A percentile compares a stretch with the other conserved stretches of the same genome.
These are phyloP conservation scores for Drosophila nasuta DNA, from an alignment of 1,140 invertebrate species.

Conservation along the genomic window DNA sequence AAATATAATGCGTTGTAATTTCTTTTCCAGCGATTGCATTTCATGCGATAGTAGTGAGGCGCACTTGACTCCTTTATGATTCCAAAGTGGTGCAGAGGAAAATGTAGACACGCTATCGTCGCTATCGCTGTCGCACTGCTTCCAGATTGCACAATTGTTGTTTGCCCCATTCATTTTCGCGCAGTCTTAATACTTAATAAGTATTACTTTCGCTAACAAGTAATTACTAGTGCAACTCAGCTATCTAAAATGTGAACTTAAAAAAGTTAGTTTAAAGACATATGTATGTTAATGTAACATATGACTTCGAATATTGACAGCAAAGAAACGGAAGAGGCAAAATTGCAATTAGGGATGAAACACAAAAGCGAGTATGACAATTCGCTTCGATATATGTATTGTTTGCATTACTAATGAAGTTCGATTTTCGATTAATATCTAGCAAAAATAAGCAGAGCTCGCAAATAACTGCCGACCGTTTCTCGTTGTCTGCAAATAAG, in stretches of 20 bases:
- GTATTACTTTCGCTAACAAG: background rate
- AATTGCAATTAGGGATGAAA: constrained; percentile 25
- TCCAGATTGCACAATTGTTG: background rate
- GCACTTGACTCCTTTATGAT: background rate
- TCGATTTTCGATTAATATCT: too few relatives aligned
- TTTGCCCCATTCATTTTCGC: background rate
- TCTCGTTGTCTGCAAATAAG: too few relatives aligned
- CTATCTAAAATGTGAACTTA: background rate
- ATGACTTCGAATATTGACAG: background rate
- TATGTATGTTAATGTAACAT: too few relatives aligned
- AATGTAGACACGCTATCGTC: constrained; percentile 14
- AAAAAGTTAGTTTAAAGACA: too few relatives aligned
- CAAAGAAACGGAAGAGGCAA: background rate
- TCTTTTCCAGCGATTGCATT: constrained; percentile 19
- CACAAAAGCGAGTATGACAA: background rate
- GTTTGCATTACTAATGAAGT: too few relatives aligned
- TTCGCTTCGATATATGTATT: background rate
- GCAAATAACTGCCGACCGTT: too few relatives aligned
- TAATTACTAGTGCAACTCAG: background rate
- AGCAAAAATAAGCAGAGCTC: too few relatives aligned
- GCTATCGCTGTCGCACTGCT: constrained; percentile 8
- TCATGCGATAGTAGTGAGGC: constrained; percentile 35
- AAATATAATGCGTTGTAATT: constrained; percentile 33
- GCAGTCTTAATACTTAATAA: too few relatives aligned
- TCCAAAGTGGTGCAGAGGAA: constrained; percentile 2